A percentile compares a stretch with the other conserved stretches of the same genome.
Conservation (phyloP, 2,113 vertebrate species). For the Bos indicus region DNA sequence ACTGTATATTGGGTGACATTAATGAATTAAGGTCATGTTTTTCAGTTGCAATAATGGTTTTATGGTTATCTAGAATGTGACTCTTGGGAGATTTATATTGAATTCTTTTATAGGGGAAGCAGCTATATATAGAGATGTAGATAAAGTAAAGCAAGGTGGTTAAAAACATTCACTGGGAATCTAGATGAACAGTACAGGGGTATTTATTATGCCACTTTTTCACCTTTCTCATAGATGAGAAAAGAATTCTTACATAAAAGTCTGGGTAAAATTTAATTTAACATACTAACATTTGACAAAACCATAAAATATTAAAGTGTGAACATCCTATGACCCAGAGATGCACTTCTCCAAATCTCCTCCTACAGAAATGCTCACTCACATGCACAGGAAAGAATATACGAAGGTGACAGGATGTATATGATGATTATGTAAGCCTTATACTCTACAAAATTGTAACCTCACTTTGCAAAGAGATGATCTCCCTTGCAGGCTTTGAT, state of each 20-base stretch:
- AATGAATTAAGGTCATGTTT: not conserved
- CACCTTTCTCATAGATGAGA: not conserved
- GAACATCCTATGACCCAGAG: not conserved
- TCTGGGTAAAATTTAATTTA: not conserved
- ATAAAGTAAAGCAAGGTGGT: not conserved
- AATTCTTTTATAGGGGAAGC: not conserved
- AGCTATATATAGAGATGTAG: not conserved
- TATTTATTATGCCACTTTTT: not conserved
- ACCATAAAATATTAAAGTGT: constrained; percentile 20
- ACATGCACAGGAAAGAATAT: not conserved
- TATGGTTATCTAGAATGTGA: not conserved
- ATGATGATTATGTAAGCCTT: not conserved
- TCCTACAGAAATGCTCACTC: not conserved
- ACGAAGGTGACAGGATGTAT: not conserved
- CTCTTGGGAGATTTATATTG: not conserved
- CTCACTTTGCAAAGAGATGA: not conserved
- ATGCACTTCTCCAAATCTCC: not conserved
- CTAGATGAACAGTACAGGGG: not conserved
- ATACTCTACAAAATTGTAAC: not conserved
- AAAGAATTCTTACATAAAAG: constrained; percentile 8
- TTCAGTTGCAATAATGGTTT: not conserved
- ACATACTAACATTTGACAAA: not conserved
- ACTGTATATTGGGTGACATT: not conserved
- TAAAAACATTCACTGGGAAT: not conserved
- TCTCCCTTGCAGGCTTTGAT: not conserved